A percentile compares a stretch with the other conserved stretches of the same genome.
phyloP scores from a whole-genome alignment of 2,797 vertebrate species.

The Pantherophis alleghaniensis region DNA sequence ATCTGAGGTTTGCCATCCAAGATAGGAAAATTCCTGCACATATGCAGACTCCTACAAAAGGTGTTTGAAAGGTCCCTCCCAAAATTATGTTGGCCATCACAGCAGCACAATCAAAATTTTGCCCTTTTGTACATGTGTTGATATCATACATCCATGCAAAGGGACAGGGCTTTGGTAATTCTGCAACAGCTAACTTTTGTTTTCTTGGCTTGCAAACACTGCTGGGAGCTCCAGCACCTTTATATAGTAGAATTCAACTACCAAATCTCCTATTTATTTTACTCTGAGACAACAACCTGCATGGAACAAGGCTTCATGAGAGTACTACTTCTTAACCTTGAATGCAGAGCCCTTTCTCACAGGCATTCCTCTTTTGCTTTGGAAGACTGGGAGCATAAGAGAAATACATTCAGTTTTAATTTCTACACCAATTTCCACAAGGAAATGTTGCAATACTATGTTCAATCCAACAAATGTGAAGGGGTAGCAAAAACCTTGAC shows the following conservation, averaged over 20 bases:
- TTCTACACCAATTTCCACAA: neutral
- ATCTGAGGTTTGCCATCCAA: too few species aligned
- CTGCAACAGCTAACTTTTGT: neutral
- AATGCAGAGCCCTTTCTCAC: neutral
- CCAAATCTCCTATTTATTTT: neutral
- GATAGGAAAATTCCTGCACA: too few species aligned
- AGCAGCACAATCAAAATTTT: neutral
- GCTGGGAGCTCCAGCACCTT: neutral
- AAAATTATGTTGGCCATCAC: neutral
- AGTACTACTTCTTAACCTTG: neutral
- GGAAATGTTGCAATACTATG: neutral
- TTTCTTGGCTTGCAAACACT: neutral
- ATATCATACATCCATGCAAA: neutral
- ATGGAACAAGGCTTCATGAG: neutral
- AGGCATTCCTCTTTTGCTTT: neutral
- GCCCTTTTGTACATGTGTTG: neutral
- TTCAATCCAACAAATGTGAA: neutral
- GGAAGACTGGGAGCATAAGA: neutral
- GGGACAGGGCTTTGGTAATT: neutral
- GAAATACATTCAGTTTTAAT: neutral
- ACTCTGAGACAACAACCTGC: neutral
- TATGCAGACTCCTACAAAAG: neutral
- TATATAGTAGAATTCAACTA: neutral
- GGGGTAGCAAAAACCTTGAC: neutral
- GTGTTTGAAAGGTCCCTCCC: neutral